These are phyloP conservation scores for Cantharis rustica DNA, from an alignment of 2,888 invertebrate species.

Conservation along the genomic window DNA sequence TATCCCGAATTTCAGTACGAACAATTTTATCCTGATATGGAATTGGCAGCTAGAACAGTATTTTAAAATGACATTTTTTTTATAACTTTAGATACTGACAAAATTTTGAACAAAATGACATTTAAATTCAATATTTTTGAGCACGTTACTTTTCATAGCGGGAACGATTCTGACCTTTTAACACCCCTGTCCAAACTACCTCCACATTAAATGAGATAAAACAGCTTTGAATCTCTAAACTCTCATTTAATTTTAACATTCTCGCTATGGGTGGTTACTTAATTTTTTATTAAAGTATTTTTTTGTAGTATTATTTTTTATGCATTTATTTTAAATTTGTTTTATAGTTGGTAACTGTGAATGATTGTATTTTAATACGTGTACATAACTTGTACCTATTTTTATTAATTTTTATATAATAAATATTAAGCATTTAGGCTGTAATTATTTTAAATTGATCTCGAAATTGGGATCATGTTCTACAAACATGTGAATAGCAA, in stretches of 20 bases:
- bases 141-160: background rate
- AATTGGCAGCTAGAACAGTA: conserved; percentile 47
- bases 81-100: background rate
- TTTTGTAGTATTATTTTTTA: background rate
- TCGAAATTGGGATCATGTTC: too few relatives aligned
- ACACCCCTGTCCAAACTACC: background rate
- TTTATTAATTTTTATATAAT: background rate
- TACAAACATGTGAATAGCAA: too few relatives aligned
- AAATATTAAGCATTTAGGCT: background rate
- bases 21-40: conserved; percentile 52
- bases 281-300: background rate
- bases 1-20: conserved; percentile 52
- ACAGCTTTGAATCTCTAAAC: background rate
- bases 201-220: background rate
- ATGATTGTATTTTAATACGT: background rate
- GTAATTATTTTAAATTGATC: background rate
- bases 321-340: background rate
- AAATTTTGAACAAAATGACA: background rate
- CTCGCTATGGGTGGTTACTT: background rate
- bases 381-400: background rate
- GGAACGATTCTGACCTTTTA: background rate
- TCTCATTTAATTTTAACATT: background rate
- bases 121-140: background rate
- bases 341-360: background rate
- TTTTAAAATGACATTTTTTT: conserved; percentile 35